These are phyloP conservation scores for Sorex maritimensis DNA, from an alignment of 2,797 vertebrate species.

Conservation along the genomic window DNA sequence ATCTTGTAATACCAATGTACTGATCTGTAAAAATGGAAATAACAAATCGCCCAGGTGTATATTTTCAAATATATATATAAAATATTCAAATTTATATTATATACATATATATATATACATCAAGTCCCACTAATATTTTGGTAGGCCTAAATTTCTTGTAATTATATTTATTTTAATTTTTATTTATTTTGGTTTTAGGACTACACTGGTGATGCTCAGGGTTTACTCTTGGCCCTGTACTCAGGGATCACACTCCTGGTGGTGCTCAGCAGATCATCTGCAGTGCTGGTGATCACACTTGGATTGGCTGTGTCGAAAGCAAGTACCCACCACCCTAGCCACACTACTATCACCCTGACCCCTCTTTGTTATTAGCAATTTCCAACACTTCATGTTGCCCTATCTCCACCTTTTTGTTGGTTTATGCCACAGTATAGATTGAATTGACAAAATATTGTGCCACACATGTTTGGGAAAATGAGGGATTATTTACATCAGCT, in stretches of 20 bases:
- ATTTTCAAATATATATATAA: too few relatives aligned
- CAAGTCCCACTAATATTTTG: background rate
- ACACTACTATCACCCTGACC: too few relatives aligned
- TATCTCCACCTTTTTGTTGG: background rate
- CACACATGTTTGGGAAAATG: background rate
- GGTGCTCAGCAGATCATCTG: too few relatives aligned
- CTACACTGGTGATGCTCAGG: too few relatives aligned
- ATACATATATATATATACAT: background rate
- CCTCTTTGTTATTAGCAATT: conserved; percentile 27
- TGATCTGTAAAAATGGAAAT: conserved; percentile 21
- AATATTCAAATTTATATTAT: too few relatives aligned
- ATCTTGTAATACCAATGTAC: conserved; percentile 31
- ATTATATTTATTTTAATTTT: conserved; percentile 31
- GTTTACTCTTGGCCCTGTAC: too few relatives aligned
- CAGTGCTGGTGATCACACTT: too few relatives aligned
- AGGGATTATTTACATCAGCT: background rate
- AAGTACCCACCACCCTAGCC: too few relatives aligned
- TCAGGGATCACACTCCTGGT: too few relatives aligned
- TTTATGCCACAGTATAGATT: conserved; percentile 40
- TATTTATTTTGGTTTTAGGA: too few relatives aligned
- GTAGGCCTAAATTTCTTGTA: background rate
- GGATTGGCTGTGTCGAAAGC: too few relatives aligned
- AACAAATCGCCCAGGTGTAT: background rate
- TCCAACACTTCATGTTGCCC: conserved; percentile 24
- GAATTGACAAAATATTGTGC: conserved; percentile 24